Conservation (phyloP, 1,140 invertebrate genomes). For the Pissodes strobi region DNA sequence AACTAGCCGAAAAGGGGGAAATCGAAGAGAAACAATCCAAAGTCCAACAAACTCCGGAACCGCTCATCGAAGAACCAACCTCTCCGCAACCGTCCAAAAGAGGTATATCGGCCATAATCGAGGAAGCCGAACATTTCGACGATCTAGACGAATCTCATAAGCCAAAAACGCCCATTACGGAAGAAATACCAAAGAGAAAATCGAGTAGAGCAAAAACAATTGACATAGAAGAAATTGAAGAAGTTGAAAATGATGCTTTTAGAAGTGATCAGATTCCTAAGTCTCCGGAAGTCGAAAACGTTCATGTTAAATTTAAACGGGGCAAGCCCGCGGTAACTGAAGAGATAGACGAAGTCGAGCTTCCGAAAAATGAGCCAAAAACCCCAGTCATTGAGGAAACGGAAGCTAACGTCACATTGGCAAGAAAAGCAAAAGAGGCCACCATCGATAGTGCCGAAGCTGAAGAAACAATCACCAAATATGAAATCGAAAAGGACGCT, state of each 20-base stretch:
- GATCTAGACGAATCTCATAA: slow-evolving; percentile 4
- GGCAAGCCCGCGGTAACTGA: slow-evolving; percentile 28
- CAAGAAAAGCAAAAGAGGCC: slow-evolving; percentile 23
- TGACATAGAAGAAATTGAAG: slow-evolving; percentile 44
- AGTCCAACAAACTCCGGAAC: slow-evolving; percentile 41
- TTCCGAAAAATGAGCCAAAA: slow-evolving; percentile 44
- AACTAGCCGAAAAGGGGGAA: slow-evolving; percentile 33
- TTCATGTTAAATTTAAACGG: slow-evolving; percentile 30
- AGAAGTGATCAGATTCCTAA: slow-evolving; percentile 2
- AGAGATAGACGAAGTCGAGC: slow-evolving; percentile 27
- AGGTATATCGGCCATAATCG: slow-evolving; percentile 49
- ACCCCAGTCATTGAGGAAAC: slow-evolving; percentile 38
- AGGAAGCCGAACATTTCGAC: slow-evolving; percentile 41
- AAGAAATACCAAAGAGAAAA: slow-evolving; percentile 34
- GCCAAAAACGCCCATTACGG: slow-evolving; percentile 25
- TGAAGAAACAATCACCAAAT: slow-evolving; percentile 29
- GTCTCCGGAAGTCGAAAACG: slow-evolving; percentile 26
- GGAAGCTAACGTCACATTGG: slow-evolving; percentile 19
- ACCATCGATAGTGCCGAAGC: slow-evolving; percentile 30
- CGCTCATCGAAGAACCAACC: slow-evolving; percentile 46
- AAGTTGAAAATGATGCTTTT: slow-evolving; percentile 23
- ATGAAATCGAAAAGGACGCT: slow-evolving; percentile 52
- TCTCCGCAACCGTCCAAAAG: slow-evolving; percentile 54
- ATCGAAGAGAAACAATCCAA: slow-evolving; percentile 33
- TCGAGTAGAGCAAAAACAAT: slow-evolving; percentile 36